Percentiles rank a stretch among this genome's conserved stretches.
phyloP scores from a whole-genome alignment of 2,797 vertebrate species.

The Lepilemur septentrionalis region DNA sequence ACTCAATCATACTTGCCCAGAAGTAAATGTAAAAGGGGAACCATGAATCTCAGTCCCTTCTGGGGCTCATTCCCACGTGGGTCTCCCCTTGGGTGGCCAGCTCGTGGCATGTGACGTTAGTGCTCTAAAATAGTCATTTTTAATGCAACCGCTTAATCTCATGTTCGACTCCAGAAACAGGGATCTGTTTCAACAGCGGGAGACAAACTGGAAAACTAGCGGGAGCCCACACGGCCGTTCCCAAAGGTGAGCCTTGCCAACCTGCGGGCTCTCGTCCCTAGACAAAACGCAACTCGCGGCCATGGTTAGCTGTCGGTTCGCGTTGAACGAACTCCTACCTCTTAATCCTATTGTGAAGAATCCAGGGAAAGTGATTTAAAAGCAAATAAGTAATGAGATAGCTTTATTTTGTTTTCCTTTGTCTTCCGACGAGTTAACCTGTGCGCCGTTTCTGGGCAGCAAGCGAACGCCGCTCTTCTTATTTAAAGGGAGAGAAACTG shows the following conservation, averaged over 20 bases:
- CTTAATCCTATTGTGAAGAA: neutral
- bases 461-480: neutral
- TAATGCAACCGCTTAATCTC: constrained; percentile 19
- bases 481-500: constrained; percentile 8
- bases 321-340: neutral
- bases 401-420: constrained; percentile 39
- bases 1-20: neutral
- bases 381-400: neutral
- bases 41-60: neutral
- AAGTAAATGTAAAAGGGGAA: neutral
- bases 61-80: neutral
- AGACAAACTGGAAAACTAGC: neutral
- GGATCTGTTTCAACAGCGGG: neutral
- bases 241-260: neutral
- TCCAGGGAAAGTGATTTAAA: neutral
- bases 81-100: constrained; percentile 35
- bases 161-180: neutral
- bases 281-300: too few relatives aligned
- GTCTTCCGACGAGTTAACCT: constrained; percentile 13
- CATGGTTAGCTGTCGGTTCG: neutral
- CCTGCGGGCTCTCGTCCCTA: too few relatives aligned
- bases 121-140: constrained; percentile 26
- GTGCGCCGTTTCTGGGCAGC: neutral
- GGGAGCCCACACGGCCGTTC: neutral
- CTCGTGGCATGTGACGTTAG: neutral